Percentiles rank a stretch among this genome's conserved stretches.
These are phyloP conservation scores for Pampus argenteus DNA, from an alignment of 2,797 vertebrate species.

Conservation along the genomic window DNA sequence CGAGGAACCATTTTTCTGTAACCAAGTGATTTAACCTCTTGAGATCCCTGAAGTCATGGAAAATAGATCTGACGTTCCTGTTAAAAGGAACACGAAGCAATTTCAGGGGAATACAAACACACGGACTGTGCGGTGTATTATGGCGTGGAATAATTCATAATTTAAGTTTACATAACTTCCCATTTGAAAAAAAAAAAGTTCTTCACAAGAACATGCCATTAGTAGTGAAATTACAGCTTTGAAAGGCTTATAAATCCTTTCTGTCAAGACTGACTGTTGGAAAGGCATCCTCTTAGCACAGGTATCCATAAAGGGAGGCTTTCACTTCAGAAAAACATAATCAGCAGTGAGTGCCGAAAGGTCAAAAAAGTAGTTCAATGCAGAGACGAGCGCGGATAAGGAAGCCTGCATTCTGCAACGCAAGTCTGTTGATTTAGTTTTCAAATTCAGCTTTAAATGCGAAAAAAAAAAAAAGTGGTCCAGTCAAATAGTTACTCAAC, in stretches of 20 bases:
- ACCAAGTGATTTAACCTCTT: slow-evolving; percentile 45
- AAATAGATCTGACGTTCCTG: slow-evolving; percentile 16
- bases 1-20: slow-evolving; percentile 30
- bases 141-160: not conserved
- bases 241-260: not conserved
- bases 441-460: slow-evolving; percentile 40
- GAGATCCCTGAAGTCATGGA: slow-evolving; percentile 22
- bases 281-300: slow-evolving; percentile 21
- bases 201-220: slow-evolving; percentile 18
- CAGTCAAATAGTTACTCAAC: slow-evolving; percentile 12
- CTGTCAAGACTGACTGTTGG: slow-evolving; percentile 3
- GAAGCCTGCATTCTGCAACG: not conserved
- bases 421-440: slow-evolving; percentile 44
- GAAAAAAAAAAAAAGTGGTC: too few relatives aligned
- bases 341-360: slow-evolving; percentile 35
- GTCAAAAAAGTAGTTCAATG: slow-evolving; percentile 22
- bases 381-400: slow-evolving; percentile 10
- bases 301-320: slow-evolving; percentile 12
- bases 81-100: slow-evolving; percentile 12
- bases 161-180: slow-evolving; percentile 1
- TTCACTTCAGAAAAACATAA: slow-evolving; percentile 13
- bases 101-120: slow-evolving; percentile 7
- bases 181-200: not conserved
- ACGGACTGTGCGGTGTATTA: not conserved
- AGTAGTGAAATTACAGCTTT: slow-evolving; percentile 19